Percentiles rank a stretch among this genome's conserved stretches.
Evolutionary conservation across 2,888 invertebrate genomes (phyloP).

Genomic region (Campoletis raptor): DNA sequence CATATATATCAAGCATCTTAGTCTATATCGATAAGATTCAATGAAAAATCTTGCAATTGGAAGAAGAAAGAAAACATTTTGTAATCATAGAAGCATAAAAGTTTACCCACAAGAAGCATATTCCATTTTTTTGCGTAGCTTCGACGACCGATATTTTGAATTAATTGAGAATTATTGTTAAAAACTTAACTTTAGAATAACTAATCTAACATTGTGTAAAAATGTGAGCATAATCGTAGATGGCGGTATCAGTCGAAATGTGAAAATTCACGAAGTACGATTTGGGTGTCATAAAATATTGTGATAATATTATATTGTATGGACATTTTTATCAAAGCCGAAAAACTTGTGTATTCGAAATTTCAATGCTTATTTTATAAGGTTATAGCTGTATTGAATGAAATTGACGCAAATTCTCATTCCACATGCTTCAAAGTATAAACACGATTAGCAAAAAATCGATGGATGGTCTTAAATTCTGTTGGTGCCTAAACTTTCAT

Average conservation of each 20-base stretch:
- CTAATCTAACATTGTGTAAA: not conserved
- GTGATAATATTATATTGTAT: not conserved
- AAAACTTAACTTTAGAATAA: not conserved
- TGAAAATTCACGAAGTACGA: not conserved
- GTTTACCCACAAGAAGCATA: not conserved
- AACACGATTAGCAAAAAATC: not conserved
- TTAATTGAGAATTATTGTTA: not conserved
- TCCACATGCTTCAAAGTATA: not conserved
- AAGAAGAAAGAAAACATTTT: not conserved
- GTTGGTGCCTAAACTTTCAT: not conserved
- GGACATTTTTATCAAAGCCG: not conserved
- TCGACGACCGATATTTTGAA: not conserved
- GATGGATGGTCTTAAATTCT: not conserved
- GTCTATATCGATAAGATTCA: not conserved
- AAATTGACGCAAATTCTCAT: not conserved
- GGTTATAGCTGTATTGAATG: not conserved
- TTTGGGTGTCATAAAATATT: not conserved
- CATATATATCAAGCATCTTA: constrained; percentile 13
- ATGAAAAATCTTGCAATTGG: not conserved
- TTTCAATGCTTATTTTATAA: not conserved
- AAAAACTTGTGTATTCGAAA: not conserved
- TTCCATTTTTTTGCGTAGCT: not conserved
- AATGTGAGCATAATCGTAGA: not conserved
- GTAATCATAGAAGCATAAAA: not conserved
- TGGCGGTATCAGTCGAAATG: not conserved